Conservation (phyloP, 2,113 vertebrate species). For the Porphyrio hochstetteri region DNA sequence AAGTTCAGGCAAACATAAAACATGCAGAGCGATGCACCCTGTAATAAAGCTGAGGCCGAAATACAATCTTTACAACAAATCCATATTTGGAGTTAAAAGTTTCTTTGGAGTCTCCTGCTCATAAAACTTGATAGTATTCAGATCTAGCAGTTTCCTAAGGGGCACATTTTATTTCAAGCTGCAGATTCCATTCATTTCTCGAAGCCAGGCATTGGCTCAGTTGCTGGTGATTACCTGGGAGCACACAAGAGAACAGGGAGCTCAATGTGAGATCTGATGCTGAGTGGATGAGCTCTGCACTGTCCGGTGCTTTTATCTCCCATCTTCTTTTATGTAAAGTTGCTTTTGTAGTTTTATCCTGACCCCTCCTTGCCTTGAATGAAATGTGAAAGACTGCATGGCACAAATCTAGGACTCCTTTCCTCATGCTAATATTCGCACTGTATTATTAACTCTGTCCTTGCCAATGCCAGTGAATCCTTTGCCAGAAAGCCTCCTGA, state of each 20-base stretch:
- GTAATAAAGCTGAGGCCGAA: background rate
- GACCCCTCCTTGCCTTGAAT: background rate
- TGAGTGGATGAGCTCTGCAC: background rate
- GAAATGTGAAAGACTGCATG: background rate
- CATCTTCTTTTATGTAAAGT: background rate
- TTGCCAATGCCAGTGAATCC: background rate
- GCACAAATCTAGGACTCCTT: background rate
- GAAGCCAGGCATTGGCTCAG: background rate
- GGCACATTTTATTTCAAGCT: background rate
- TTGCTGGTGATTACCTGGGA: background rate
- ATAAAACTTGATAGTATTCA: background rate
- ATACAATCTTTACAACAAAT: background rate
- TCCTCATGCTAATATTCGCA: background rate
- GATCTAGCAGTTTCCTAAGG: background rate
- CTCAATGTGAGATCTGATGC: background rate
- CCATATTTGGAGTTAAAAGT: background rate
- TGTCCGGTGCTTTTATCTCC: background rate
- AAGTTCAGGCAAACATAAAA: background rate
- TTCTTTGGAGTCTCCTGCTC: background rate
- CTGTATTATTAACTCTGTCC: background rate
- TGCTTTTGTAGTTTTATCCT: background rate
- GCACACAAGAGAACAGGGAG: background rate
- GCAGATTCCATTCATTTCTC: background rate
- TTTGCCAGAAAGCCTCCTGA: background rate
- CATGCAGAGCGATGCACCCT: background rate